Base-by-base conservation (phyloP, 1,140 invertebrate species). In the Anthonomus grandis region DNA sequence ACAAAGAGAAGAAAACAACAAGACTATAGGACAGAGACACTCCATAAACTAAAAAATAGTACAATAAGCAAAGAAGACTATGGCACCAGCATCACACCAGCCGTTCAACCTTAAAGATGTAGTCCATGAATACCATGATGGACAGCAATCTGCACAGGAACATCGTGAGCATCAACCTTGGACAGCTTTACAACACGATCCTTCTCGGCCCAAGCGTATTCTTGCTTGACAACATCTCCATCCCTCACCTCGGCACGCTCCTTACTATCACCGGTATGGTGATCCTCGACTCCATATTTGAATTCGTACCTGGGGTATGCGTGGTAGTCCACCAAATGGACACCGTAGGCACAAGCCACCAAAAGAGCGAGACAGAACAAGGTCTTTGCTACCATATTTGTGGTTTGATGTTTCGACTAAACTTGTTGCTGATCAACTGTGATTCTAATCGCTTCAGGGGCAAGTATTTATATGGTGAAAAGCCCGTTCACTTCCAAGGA, bases 181-280 rank as follows among this genome's bases (percentile, higher is more conserved):
- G 50, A 39, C 34, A 62, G 23, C 17, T 45, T 51, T 12, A 57
- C 50, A 13, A 51, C 17, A 15, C 59, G 55, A 23, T 62, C 54
- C 22, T 62, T 57, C 17, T 55, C 52, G 4, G 42, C 52, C 52
- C 52, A 55, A 46, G 39, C 9, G 19, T 55, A 55, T 15, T 46
- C 52, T n/a, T 55, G 52, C 24, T 83, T 78, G 4, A 85, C 83
- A 13, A 83, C 76, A 64, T 85, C 83, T 4, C 84, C 84, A 48
- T 76, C 71, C 3, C 79, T 72, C n/a, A 73, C 73, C 65, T 82
- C 80, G 39, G 82, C 79, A 64, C 81, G 78, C 57, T 75, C 76
- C 69, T 82, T 81, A 50, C 75, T 72, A 60, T 82, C 79, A 2
- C 82, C 78, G 23, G 76, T 83, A 63, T 78, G 75, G 10, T 76